These are phyloP conservation scores for Caenorhabditis japonica DNA, from an alignment of 2,888 invertebrate genomes.

Conservation along the genomic window DNA sequence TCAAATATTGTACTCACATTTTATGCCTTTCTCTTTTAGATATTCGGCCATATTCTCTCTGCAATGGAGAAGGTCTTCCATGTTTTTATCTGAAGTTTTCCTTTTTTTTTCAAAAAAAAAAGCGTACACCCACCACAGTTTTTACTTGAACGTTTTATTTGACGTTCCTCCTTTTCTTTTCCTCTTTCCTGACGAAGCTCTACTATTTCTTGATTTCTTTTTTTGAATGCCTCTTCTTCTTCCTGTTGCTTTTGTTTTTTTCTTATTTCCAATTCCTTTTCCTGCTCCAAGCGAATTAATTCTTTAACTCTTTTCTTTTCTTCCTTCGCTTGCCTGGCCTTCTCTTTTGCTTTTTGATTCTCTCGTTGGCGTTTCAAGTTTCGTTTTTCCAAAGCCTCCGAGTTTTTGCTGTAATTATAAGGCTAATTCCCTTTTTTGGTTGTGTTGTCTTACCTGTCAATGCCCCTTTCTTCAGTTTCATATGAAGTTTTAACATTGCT, in stretches of 20 bases:
- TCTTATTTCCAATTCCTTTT: not conserved
- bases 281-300: not conserved
- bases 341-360: slow-evolving; percentile 3
- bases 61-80: no score
- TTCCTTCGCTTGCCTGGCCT: slow-evolving; percentile 2
- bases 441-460: no score
- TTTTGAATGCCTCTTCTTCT: not conserved
- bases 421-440: not conserved
- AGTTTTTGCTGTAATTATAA: not conserved
- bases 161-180: no score
- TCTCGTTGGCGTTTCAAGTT: slow-evolving; percentile 1
- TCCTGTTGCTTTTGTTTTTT: slow-evolving; percentile 6
- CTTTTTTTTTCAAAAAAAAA: no score
- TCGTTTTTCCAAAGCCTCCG: not conserved
- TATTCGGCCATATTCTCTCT: no score
- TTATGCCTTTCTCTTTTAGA: no score
- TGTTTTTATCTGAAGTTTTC: no score
- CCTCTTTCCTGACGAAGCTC: not conserved
- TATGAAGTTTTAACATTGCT: no score
- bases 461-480: no score
- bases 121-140: no score
- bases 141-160: no score
- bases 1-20: no score
- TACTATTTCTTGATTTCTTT: not conserved
- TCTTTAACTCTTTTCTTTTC: slow-evolving; percentile 7